These are phyloP conservation scores for Huso huso DNA, from an alignment of 2,797 vertebrate species.

Conservation along the genomic window DNA sequence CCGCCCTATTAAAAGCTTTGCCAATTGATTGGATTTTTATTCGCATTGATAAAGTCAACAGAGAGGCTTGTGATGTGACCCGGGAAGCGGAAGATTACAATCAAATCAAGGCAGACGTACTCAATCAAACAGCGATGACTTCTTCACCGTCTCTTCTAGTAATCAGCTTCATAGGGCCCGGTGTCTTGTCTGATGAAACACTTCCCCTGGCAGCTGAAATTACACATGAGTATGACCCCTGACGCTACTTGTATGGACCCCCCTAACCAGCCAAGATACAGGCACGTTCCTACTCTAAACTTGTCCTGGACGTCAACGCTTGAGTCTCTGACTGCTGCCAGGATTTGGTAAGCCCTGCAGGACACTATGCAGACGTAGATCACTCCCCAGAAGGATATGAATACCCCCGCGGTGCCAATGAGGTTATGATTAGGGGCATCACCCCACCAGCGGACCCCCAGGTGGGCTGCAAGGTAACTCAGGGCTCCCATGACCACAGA, in stretches of 20 bases:
- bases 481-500: constrained; percentile 9
- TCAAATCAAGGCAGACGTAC: too few species aligned
- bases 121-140: too few species aligned
- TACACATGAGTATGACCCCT: neutral
- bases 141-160: neutral
- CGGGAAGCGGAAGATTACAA: too few species aligned
- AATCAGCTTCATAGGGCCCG: neutral
- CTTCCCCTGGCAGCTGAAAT: neutral
- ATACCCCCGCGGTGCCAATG: neutral
- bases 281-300: constrained; percentile 13
- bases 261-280: constrained; percentile 17
- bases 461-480: neutral
- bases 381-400: neutral
- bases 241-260: constrained; percentile 3
- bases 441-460: neutral
- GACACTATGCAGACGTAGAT: neutral
- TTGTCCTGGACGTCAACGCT: neutral
- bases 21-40: too few species aligned
- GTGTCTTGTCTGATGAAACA: fast-evolving
- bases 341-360: constrained; percentile 11
- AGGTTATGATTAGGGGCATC: neutral
- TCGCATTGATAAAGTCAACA: too few species aligned
- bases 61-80: too few species aligned
- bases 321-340: neutral
- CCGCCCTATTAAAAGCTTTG: too few species aligned